Evolutionary conservation across 2,113 vertebrate species (phyloP), one percentile per base, ranked within the genome.

Genomic region (Calidris pugnax): DNA sequence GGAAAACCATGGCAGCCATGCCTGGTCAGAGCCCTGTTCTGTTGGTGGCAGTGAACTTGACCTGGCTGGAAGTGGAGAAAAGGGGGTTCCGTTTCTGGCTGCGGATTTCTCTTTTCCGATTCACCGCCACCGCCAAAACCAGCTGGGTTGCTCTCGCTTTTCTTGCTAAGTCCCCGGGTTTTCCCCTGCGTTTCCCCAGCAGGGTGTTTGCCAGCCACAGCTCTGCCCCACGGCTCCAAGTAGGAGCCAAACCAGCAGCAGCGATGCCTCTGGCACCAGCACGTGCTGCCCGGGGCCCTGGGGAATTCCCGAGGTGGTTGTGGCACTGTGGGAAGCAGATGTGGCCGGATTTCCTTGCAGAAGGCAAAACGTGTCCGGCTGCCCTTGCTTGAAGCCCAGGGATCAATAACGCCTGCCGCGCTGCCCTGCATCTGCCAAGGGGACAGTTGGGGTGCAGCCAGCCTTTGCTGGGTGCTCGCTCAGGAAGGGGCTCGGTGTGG

Each of bases 211-310:
- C 59, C 62, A 22, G 62, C 39, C 39, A 1, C 48, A 41, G 72
- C 48, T 47, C 37, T 45, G 68, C 53, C 51, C 32, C 3, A 4
- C 10, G 9, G 5, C 32, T n/a, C 39, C 43, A 15, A 14, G 24
- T 6, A 18, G 15, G 6, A 60, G 59, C 67, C 75, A 10, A 73
- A 11, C 4, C 27, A 63, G 24, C 5, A 3, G 20, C 79, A 22
- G 60, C 2, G 8, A 45, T 28, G 39, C 60, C 64, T 21, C 56
- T 60, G 77, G 50, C 76, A 56, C 32, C 7, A 7, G 67, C 43
- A 27, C 17, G 5, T 1, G 1, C 62, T 41, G 16, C n/a, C 30
- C 0, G 0, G 0, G 10, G 55, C 48, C 48, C 21, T 0, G 15
- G 62, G 90, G 85, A 85, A 87, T 60, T 81, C 81, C 95, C 7